Evolutionary conservation across 35 echinoderm and acorn worm genomes (phyloP).

Genomic region (Amphiura filiformis): DNA sequence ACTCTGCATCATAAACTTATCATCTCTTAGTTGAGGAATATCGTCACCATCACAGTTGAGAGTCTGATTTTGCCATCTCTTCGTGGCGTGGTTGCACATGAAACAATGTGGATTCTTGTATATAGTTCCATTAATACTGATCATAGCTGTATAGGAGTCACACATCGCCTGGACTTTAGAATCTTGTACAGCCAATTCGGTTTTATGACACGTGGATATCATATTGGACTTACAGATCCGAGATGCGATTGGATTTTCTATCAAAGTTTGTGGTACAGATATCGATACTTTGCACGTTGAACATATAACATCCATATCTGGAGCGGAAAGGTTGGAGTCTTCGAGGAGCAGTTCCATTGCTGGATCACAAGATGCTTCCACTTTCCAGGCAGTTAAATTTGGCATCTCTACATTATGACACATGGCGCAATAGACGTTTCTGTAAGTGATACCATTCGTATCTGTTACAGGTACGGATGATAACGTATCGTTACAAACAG

Average conservation of each 20-base stretch:
- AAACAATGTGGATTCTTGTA: slow-evolving; percentile 23
- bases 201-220: neutral
- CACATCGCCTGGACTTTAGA: neutral
- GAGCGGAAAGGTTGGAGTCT: neutral
- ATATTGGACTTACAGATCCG: neutral
- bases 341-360: neutral
- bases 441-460: slow-evolving; percentile 8
- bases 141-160: neutral
- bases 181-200: neutral
- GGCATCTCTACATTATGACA: slow-evolving; percentile 35
- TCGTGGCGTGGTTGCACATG: neutral
- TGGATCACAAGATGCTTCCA: neutral
- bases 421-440: slow-evolving; percentile 58
- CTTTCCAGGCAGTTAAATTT: slow-evolving; percentile 35
- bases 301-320: neutral
- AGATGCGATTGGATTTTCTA: neutral
- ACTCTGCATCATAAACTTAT: neutral
- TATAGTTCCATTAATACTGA: neutral
- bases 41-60: neutral
- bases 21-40: neutral
- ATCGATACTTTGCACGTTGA: too few species aligned
- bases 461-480: slow-evolving; percentile 37
- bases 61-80: neutral
- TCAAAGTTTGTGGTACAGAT: neutral
- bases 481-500: neutral